Evolutionary conservation across 2,113 vertebrate genomes (phyloP).

Genomic region (Pampusana beccarii): DNA sequence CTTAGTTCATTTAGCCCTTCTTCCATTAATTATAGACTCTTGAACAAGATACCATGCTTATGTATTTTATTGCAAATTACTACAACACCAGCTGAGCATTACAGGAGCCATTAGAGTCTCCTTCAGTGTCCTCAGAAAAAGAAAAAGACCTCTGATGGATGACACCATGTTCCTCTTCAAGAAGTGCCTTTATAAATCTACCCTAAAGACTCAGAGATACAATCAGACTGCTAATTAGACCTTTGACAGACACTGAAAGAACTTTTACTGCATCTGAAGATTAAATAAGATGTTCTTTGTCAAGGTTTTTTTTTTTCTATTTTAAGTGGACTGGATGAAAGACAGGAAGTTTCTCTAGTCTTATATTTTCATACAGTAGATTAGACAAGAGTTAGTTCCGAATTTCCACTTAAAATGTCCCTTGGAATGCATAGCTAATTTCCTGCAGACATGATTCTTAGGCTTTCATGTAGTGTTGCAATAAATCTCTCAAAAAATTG

Average conservation of each 20-base stretch:
- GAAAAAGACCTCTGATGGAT: not conserved
- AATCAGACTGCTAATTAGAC: not conserved
- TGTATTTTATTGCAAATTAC: not conserved
- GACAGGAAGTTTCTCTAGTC: constrained; percentile 30
- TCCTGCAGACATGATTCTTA: constrained; percentile 64
- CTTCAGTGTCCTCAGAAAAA: not conserved
- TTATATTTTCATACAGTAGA: constrained; percentile 26
- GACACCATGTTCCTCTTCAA: not conserved
- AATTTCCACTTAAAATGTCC: constrained; percentile 56
- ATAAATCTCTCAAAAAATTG: constrained; percentile 52
- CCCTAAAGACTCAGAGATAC: not conserved
- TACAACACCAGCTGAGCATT: not conserved
- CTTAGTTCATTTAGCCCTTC: not conserved
- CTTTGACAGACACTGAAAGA: not conserved
- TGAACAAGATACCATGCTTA: not conserved
- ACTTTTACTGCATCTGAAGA: not conserved
- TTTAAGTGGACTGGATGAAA: not conserved
- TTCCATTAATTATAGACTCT: not conserved
- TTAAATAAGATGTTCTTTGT: constrained; percentile 47
- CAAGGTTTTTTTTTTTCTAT: not conserved
- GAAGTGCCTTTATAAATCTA: not conserved
- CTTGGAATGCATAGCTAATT: constrained; percentile 72
- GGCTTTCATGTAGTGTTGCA: constrained; percentile 50
- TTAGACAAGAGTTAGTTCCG: constrained; percentile 22
- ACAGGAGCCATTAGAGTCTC: not conserved